These are phyloP conservation scores for Macrotus californicus DNA, from an alignment of 2,113 vertebrate genomes.

Conservation along the genomic window DNA sequence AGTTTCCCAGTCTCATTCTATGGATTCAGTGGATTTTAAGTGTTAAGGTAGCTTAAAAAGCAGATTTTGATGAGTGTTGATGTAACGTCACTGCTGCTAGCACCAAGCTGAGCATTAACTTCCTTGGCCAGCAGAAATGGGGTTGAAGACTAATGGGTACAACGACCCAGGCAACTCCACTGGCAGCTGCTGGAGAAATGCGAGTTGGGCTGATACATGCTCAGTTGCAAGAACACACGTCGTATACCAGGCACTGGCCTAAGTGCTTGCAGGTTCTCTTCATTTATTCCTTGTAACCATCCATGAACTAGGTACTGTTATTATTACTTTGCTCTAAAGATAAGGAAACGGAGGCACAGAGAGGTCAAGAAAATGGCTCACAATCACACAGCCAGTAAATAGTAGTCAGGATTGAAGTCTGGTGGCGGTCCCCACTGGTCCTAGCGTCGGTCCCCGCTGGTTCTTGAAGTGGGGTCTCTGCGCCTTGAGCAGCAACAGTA, in stretches of 20 bases:
- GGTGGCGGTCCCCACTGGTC: not conserved
- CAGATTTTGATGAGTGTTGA: not conserved
- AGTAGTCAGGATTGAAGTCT: not conserved
- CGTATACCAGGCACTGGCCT: not conserved
- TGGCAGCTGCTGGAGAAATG: not conserved
- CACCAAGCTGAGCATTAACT: not conserved
- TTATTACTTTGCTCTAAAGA: not conserved
- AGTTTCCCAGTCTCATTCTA: accelerated
- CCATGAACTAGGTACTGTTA: not conserved
- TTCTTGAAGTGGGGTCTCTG: not conserved
- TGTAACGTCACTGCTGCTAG: not conserved
- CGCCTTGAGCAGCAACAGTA: not conserved
- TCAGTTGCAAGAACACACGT: not conserved
- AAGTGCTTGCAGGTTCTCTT: not conserved
- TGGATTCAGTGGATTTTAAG: not conserved
- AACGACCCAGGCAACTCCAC: not conserved
- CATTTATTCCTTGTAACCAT: not conserved
- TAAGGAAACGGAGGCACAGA: not conserved
- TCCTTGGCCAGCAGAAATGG: not conserved
- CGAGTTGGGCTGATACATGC: not conserved
- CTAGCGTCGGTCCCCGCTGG: not conserved
- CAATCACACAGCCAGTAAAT: not conserved
- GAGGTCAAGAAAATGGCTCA: not conserved
- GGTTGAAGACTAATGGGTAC: not conserved
- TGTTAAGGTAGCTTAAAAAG: not conserved